phyloP scores from a whole-genome alignment of 2,888 invertebrate species.

The Polymixis lichenea region DNA sequence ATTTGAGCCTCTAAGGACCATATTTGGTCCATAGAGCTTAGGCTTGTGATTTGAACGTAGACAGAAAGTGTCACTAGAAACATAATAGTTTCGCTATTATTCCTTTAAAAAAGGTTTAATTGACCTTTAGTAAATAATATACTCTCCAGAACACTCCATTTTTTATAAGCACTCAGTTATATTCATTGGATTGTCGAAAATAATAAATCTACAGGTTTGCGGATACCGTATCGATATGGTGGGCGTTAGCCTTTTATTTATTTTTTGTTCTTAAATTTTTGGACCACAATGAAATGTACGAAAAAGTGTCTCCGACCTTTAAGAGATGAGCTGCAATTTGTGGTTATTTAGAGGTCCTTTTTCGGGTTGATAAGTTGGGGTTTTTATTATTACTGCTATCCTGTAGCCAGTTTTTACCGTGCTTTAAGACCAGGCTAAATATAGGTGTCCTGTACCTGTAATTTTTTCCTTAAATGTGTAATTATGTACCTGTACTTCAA shows the following conservation, averaged over 20 bases:
- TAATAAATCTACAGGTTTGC: constrained; percentile 71
- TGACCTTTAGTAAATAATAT: constrained; percentile 18
- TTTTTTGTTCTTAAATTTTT: constrained; percentile 53
- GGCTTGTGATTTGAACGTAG: background rate
- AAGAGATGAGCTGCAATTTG: constrained; percentile 10
- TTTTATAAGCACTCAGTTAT: constrained; percentile 13
- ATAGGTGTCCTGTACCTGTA: no score
- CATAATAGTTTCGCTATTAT: background rate
- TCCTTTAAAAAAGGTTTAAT: background rate
- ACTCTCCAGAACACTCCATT: constrained; percentile 31
- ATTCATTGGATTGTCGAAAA: constrained; percentile 66
- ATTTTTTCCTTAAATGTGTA: no score
- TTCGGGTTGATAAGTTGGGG: constrained; percentile 1
- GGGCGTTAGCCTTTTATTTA: constrained; percentile 62
- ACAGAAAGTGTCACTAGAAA: background rate
- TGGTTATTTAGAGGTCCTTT: constrained; percentile 15
- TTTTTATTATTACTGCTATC: constrained; percentile 5
- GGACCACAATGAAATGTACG: constrained; percentile 44
- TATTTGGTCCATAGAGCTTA: background rate
- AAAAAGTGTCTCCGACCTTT: constrained; percentile 49
- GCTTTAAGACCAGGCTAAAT: background rate
- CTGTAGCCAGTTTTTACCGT: background rate
- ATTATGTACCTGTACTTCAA: no score
- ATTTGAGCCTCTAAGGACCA: background rate
- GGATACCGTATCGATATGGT: constrained; percentile 59